These are phyloP conservation scores for Dicranocentrus wangi DNA, from an alignment of 2,888 invertebrate species.

Conservation along the genomic window DNA sequence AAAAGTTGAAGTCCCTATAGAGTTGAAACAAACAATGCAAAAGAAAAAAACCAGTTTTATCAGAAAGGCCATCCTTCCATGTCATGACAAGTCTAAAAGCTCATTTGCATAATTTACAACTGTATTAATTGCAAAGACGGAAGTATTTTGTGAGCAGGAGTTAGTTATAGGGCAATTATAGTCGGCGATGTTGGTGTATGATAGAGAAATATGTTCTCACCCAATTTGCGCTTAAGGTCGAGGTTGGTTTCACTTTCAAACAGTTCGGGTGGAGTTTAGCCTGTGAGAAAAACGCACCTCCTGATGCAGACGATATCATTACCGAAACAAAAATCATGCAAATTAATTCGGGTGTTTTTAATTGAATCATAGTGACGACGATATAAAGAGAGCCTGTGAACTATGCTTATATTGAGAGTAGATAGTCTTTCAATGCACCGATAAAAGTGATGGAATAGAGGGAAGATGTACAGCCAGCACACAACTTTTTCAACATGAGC, in stretches of 20 bases:
- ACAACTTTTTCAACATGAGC: too few relatives aligned
- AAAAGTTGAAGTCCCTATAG: constrained; percentile 49
- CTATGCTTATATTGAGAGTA: too few relatives aligned
- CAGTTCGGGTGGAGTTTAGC: constrained; percentile 54
- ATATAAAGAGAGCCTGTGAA: too few relatives aligned
- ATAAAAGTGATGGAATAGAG: too few relatives aligned
- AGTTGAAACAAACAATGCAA: not conserved
- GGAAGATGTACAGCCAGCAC: too few relatives aligned
- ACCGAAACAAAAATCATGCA: not conserved
- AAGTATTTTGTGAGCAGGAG: not conserved
- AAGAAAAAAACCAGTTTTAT: not conserved
- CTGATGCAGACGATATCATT: not conserved
- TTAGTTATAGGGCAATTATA: not conserved
- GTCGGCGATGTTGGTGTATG: too few relatives aligned
- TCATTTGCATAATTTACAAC: constrained; percentile 1
- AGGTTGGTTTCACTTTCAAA: constrained; percentile 39
- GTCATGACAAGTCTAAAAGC: too few relatives aligned
- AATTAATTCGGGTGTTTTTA: not conserved
- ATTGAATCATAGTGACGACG: too few relatives aligned
- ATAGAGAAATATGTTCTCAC: constrained; percentile 43
- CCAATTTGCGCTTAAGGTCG: constrained; percentile 37
- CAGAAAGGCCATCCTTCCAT: too few relatives aligned
- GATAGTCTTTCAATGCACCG: too few relatives aligned
- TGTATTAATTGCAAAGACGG: constrained; percentile 6
- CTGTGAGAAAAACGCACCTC: constrained; percentile 23